These are phyloP conservation scores for Aethes cnicana DNA, from an alignment of 2,888 invertebrate species.

Conservation along the genomic window DNA sequence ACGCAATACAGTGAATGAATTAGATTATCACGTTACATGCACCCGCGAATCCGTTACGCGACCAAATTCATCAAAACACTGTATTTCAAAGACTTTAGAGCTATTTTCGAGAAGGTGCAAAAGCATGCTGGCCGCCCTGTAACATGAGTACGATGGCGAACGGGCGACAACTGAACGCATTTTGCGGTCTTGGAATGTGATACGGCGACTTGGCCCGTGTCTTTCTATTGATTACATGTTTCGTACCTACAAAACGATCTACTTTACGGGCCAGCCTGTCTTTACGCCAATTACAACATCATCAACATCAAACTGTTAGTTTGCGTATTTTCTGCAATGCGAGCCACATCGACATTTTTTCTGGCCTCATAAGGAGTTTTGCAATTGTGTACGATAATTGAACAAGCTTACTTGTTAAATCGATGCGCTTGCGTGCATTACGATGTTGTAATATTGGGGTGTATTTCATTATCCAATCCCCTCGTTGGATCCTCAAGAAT, in stretches of 20 bases:
- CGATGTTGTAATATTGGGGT: constrained; percentile 31
- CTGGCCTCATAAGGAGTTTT: constrained; percentile 46
- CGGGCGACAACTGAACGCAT: constrained; percentile 47
- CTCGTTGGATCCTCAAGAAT: background rate
- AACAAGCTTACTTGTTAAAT: constrained; percentile 39
- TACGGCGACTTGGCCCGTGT: constrained; percentile 40
- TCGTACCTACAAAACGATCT: constrained; percentile 26
- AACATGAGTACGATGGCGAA: constrained; percentile 59
- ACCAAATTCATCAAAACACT: constrained; percentile 35
- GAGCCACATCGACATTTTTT: constrained; percentile 44
- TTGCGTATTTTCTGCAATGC: constrained; percentile 15
- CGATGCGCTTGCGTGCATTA: constrained; percentile 40
- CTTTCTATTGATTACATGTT: constrained; percentile 48
- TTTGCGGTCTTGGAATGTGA: constrained; percentile 60
- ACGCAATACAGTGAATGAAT: constrained; percentile 41
- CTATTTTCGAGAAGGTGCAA: constrained; percentile 41
- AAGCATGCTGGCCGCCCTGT: constrained; percentile 46
- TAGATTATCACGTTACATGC: constrained; percentile 46
- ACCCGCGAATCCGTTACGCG: constrained; percentile 45
- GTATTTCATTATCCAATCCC: constrained; percentile 15
- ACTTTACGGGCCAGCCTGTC: background rate
- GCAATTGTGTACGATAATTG: constrained; percentile 41
- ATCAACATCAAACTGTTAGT: constrained; percentile 3
- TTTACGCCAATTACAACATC: background rate
- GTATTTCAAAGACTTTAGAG: constrained; percentile 42